Conservation (phyloP, 2,888 invertebrate species). For the Acrobasis consociella region DNA sequence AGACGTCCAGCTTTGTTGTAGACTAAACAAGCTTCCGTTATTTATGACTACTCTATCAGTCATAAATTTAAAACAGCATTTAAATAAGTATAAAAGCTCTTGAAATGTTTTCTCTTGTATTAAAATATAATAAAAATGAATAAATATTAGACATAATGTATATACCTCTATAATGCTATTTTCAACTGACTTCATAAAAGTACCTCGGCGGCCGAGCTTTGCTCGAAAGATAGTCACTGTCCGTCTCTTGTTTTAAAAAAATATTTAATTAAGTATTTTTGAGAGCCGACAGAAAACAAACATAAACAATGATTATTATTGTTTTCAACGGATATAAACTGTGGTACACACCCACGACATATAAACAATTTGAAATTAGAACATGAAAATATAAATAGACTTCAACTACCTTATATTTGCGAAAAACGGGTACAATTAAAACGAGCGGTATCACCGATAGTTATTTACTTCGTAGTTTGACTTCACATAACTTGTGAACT, state of each 20-base stretch:
- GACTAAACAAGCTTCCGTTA: slow-evolving; percentile 15
- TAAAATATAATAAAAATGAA: not conserved
- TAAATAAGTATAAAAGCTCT: not conserved
- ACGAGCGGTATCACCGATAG: not conserved
- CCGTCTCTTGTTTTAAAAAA: too few species aligned
- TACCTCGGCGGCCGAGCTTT: too few species aligned
- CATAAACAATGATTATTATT: slow-evolving; percentile 23
- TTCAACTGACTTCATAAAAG: too few species aligned
- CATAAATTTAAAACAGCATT: slow-evolving; percentile 16
- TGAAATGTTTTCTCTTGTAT: not conserved
- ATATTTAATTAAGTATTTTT: too few species aligned
- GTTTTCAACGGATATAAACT: slow-evolving; percentile 16
- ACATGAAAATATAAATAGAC: slow-evolving; percentile 22
- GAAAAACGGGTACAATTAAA: not conserved
- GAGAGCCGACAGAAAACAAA: not conserved
- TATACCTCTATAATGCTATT: not conserved
- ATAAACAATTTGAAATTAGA: slow-evolving; percentile 25
- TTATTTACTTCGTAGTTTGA: not conserved
- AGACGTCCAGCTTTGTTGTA: slow-evolving; percentile 5
- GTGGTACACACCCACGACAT: slow-evolving; percentile 7
- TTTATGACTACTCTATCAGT: not conserved
- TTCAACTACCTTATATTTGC: not conserved
- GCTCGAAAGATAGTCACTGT: too few species aligned
- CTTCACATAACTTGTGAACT: not conserved
- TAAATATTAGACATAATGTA: not conserved